Evolutionary conservation across 2,888 invertebrate species (phyloP).

Genomic region (Teinopalpus imperialis): DNA sequence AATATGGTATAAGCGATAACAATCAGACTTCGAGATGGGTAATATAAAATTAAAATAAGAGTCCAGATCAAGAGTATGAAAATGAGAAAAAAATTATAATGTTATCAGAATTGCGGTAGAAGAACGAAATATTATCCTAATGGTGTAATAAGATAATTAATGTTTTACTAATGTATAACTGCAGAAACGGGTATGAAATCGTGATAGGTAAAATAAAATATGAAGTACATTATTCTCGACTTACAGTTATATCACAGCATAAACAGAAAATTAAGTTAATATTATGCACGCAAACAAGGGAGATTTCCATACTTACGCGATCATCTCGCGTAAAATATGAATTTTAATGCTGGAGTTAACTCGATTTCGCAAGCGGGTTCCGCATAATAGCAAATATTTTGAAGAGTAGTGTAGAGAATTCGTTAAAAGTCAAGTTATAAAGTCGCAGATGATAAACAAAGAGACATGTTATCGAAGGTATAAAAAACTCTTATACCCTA

Average conservation of each 20-base stretch:
- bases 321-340: conserved; percentile 53
- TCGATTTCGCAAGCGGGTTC: conserved; percentile 43
- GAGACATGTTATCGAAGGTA: conserved; percentile 52
- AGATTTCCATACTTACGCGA: conserved; percentile 56
- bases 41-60: too few species aligned
- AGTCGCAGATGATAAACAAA: conserved; percentile 55
- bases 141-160: too few species aligned
- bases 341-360: conserved; percentile 57
- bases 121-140: too few species aligned
- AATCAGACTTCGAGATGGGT: too few species aligned
- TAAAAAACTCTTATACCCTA: conserved; percentile 58
- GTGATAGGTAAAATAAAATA: too few species aligned
- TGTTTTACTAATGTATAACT: too few species aligned
- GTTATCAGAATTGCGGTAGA: too few species aligned
- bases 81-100: too few species aligned
- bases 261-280: conserved; percentile 4
- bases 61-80: too few species aligned
- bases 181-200: too few species aligned
- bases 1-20: too few species aligned
- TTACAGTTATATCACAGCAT: neutral
- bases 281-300: conserved; percentile 29
- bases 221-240: too few species aligned
- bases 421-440: conserved; percentile 47
- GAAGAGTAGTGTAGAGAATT: conserved; percentile 48
- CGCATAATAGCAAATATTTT: conserved; percentile 59